These are phyloP conservation scores for Pseudorhombus dupliciocellatus DNA, from an alignment of 2,113 vertebrate species.

Conservation along the genomic window DNA sequence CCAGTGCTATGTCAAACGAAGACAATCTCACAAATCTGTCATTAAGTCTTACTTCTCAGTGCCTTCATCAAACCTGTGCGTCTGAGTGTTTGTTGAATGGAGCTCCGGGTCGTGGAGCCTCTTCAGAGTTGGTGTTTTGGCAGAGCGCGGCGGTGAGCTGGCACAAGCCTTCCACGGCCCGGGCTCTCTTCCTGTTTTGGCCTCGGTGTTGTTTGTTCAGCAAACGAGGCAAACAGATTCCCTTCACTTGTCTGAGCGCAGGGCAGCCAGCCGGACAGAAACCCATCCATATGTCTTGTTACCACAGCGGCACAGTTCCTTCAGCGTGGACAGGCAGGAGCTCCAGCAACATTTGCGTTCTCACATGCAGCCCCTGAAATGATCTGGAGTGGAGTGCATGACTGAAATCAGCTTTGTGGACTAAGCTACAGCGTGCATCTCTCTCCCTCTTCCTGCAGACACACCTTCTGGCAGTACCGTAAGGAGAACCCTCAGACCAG, in stretches of 20 bases:
- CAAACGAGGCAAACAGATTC: conserved; percentile 27
- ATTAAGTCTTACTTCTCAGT: too few species aligned
- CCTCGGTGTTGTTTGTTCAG: conserved; percentile 43
- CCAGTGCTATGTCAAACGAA: not conserved
- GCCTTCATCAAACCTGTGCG: not conserved
- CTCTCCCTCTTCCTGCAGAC: conserved; percentile 78
- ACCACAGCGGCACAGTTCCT: too few species aligned
- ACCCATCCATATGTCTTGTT: not conserved
- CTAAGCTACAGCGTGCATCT: not conserved
- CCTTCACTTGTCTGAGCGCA: conserved; percentile 9
- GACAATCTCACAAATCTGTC: too few species aligned
- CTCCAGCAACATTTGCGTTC: too few species aligned
- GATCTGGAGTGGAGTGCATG: too few species aligned
- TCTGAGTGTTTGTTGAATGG: conserved; percentile 18
- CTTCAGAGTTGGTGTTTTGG: conserved; percentile 29
- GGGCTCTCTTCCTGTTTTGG: conserved; percentile 54
- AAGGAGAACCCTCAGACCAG: conserved; percentile 89
- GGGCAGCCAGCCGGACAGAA: conserved; percentile 3
- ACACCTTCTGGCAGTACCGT: conserved; percentile 98
- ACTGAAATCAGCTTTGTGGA: not conserved
- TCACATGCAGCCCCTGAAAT: too few species aligned
- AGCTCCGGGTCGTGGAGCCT: conserved; percentile 18
- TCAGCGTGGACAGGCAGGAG: too few species aligned
- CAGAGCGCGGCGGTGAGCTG: conserved; percentile 43
- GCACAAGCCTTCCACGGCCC: conserved; percentile 38